Evolutionary conservation across 2,888 invertebrate species (phyloP), one percentile per base, ranked within the genome.

Genomic region (Alviniconcha strummeri): DNA sequence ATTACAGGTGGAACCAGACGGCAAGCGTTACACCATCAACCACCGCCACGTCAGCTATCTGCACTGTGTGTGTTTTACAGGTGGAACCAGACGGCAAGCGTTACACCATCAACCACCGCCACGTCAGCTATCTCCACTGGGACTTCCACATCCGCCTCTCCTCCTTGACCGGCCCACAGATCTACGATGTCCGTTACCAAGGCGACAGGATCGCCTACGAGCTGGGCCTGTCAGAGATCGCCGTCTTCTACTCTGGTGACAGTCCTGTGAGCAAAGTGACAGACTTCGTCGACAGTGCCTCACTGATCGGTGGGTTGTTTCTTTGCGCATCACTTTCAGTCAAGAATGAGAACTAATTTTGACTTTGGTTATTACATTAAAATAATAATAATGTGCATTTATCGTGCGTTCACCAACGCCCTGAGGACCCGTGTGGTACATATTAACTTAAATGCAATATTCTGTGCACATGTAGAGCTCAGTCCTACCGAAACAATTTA

Each of bases 131-230:
- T 83, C 86, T 91, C 88, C 88, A 89, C 36, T 92, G 92, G 92
- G 83, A 86, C 7, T 91, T 92, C 84, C 86, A 91, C 83, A 89
- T 90, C 81, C 84, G 90, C 69, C 88, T 92, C 88, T 88, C 90
- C 2, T 85, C 90, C 17, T 84, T 88, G 36, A 87, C 86, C 0
- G 92, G 92, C 3, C 90, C 90, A 8, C 90, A 90, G 74, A n/a
- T 90, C 9, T 90, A 88, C 83, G 89, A 91, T 81, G 85, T 92
- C 17, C 85, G 88, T 36, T 92, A 86, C 84, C 82, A 87, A n/a
- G 86, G 86, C 5, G 89, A 92, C 75, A 86, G 91, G 67, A 90
- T 92, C 36, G 90, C 89, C 7, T 92, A 92, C 82, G 92, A 92
- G 86, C 84, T 92, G 6, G 89, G 91, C 78, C 80, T 92, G 52